Percentiles rank a stretch among this genome's conserved stretches.
Conservation (phyloP, 2,797 vertebrate species). For the Coregonus sp. region DNA sequence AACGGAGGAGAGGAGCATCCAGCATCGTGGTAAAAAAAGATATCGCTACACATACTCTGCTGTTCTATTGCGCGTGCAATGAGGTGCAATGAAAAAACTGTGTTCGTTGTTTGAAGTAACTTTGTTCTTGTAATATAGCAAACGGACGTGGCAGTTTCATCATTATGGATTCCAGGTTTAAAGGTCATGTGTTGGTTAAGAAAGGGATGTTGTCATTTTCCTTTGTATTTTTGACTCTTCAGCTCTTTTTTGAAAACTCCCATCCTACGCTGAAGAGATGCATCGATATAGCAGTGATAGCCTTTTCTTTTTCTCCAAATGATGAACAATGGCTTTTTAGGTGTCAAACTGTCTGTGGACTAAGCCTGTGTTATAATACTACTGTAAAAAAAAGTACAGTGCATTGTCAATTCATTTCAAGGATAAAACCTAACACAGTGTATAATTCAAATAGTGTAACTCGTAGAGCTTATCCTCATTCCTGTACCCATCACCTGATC, state of each 20-base stretch:
- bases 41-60: no score
- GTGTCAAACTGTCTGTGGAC: background rate
- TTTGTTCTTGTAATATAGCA: no score
- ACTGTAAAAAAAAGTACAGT: constrained; percentile 6
- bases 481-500: background rate
- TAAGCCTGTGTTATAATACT: background rate
- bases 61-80: no score
- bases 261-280: constrained; percentile 26
- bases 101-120: no score
- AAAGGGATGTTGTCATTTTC: constrained; percentile 20
- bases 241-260: background rate
- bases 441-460: constrained; percentile 45
- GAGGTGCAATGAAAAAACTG: no score
- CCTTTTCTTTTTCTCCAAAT: background rate
- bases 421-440: constrained; percentile 36
- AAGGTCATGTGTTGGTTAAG: constrained; percentile 25
- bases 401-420: constrained; percentile 29
- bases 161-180: background rate
- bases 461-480: constrained; percentile 24
- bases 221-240: constrained; percentile 22
- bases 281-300: constrained; percentile 25
- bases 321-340: background rate
- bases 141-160: no score
- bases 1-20: no score
- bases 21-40: no score